A percentile compares a stretch with the other conserved stretches of the same genome.
phyloP scores from a whole-genome alignment of 2,888 invertebrate species.

The Lasioglossum lativentre region DNA sequence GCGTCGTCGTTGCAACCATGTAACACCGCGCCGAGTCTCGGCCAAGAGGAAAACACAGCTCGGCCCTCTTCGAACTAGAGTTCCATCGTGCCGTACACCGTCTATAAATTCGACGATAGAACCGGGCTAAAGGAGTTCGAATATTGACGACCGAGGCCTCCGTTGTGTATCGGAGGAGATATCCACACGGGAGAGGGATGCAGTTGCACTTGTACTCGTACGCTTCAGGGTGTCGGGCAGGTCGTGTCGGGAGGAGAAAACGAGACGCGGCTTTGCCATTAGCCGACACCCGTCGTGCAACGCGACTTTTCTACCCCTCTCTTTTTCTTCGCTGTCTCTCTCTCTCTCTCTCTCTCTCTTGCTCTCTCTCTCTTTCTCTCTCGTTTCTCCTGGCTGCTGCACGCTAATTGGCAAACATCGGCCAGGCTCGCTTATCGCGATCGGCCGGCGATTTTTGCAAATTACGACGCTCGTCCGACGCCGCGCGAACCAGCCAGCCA shows the following conservation, averaged over 20 bases:
- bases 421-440: constrained; percentile 76
- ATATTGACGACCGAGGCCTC: constrained; percentile 22
- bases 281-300: constrained; percentile 68
- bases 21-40: neutral
- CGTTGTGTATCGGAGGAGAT: constrained; percentile 27
- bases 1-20: neutral
- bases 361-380: constrained; percentile 7
- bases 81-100: neutral
- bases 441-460: constrained; percentile 81
- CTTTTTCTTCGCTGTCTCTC: constrained; percentile 9
- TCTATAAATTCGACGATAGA: constrained; percentile 11
- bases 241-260: constrained; percentile 68
- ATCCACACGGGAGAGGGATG: constrained; percentile 33
- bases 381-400: constrained; percentile 40
- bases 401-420: constrained; percentile 80
- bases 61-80: neutral
- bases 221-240: constrained; percentile 56
- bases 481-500: constrained; percentile 61
- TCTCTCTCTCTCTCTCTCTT: neutral
- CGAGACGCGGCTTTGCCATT: constrained; percentile 69
- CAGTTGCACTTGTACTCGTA: constrained; percentile 55
- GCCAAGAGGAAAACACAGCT: neutral
- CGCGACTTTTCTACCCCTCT: constrained; percentile 33
- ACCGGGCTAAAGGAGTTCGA: constrained; percentile 22
- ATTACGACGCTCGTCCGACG: constrained; percentile 72